Base-by-base conservation (phyloP, 2,888 invertebrate genomes). In the Limnephilus auricula region DNA sequence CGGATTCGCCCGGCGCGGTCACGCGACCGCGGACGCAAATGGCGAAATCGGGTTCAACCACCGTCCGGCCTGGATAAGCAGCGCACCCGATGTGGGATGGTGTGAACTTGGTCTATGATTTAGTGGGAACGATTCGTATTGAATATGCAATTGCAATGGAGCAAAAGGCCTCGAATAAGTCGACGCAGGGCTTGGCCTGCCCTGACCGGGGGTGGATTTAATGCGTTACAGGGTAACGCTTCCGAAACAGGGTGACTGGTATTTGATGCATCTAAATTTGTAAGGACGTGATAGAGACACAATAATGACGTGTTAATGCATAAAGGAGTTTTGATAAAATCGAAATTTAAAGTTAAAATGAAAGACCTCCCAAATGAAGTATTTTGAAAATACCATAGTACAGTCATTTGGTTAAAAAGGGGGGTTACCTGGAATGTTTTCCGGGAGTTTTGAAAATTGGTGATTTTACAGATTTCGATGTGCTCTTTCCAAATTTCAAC, bases 101-200 rank as follows among this genome's bases (percentile, higher is more conserved):
- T 31, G 87, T 32, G 87, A 88, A 78, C 79, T 88, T 79, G 87
- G 87, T 34, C 87, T 88, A 88, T 88, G 87, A 88, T 88, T 88
- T 88, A 88, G 34, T 78, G 87, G 87, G 78, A 88, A 79, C 87
- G 65, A 88, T 79, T 88, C 87, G 87, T 78, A 88, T 88, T 88
- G 87, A 88, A 88, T 88, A 88, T 78, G 78, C 34, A 34, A 88
- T 30, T 78, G 78, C 34, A 34, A 88, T 15, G 87, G 65, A 65
- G 65, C 34, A 25, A 87, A 65, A 87, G 34, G 30, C 9, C 25
- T 15, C 32, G 78, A 87, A 87, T 85, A 86, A 86, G 31, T 78
- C n/a, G n/a, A 37, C n/a, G 18, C 30, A 13, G 78, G 78, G 65
- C 32, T 34, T 15, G 9, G 32, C 25, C 12, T 34, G 31, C 31